Evolutionary conservation across 2,113 vertebrate species (phyloP).

Genomic region (Vidua chalybeata): DNA sequence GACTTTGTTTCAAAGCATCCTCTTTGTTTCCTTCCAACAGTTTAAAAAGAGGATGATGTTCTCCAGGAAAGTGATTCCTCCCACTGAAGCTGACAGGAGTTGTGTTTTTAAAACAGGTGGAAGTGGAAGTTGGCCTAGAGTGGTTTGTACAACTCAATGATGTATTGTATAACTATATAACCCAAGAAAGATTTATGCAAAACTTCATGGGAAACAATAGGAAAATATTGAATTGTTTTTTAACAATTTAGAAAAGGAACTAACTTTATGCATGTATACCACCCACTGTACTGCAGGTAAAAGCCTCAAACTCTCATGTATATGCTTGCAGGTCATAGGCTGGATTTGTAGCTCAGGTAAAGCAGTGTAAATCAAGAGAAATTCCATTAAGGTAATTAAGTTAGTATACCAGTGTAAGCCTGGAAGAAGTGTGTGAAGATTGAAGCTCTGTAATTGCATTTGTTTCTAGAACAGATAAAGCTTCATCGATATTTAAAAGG

Average conservation of each 20-base stretch:
- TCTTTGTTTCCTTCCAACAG: neutral
- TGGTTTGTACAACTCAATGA: neutral
- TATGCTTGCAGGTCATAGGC: neutral
- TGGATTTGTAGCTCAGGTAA: neutral
- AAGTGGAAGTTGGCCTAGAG: neutral
- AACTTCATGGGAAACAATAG: neutral
- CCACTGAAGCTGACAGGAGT: neutral
- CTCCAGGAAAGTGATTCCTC: neutral
- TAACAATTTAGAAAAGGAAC: slow-evolving; percentile 18
- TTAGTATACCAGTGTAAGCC: slow-evolving; percentile 23
- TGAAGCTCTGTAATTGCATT: slow-evolving; percentile 54
- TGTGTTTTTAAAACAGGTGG: neutral
- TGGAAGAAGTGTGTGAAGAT: neutral
- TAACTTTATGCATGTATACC: neutral
- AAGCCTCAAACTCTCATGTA: neutral
- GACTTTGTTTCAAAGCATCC: neutral
- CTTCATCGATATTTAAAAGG: slow-evolving; percentile 1
- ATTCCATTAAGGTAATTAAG: slow-evolving; percentile 22
- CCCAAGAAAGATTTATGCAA: neutral
- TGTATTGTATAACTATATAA: neutral
- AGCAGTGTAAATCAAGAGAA: neutral
- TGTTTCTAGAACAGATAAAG: slow-evolving; percentile 52
- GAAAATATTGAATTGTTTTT: slow-evolving; percentile 3
- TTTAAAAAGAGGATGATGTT: neutral
- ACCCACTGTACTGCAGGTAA: neutral